Base-by-base conservation (phyloP, 2,888 invertebrate species). In the Lymantria monacha region DNA sequence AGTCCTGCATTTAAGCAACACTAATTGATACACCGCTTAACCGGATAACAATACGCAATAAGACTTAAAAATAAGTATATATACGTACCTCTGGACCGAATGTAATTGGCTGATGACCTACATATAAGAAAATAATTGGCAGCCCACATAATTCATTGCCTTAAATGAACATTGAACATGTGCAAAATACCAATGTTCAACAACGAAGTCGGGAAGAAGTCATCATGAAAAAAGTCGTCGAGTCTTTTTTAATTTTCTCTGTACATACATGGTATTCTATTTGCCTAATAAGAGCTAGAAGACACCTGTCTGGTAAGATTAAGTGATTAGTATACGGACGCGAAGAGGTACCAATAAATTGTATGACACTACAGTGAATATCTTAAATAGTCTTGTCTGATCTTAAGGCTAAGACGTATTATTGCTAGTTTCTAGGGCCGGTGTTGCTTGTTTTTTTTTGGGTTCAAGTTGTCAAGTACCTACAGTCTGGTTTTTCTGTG, bases 221-320 rank as follows among this genome's bases (percentile, higher is more conserved):
- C 9, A 45, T 45, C 44, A 47, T 41, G 41, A 53, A 60, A 60
- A 60, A 59, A 59, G 48, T 46, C 33, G 37, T 11, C 11, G 36
- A 7, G 7, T 53, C 46, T 58, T 58, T 56, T 65, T 66, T 51
- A 59, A 60, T 63, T 56, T 64, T 67, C 61, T 57, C 48, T 42
- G 40, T 47, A 50, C 66, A 38, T 67, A 68, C 67, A 73, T 57
- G 67, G 69, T 51, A 63, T 58, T 65, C 59, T 51, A 70, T 71
- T 77, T 71, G 59, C 74, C 70, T 78, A 77, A 72, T 70, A 71
- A 63, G 70, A 61, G 44, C 56, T 69, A 68, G 66, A 61, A 62
- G 62, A 59, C 74, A 78, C 72, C 76, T 78, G 79, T 65, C 70
- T 54, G 38, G 48, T 56, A 48, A 77, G 80, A 81, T 81, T 75